Evolutionary conservation across 2,888 invertebrate genomes (phyloP), one percentile per base, ranked within the genome.

Genomic region (Dexiosoma caninum): DNA sequence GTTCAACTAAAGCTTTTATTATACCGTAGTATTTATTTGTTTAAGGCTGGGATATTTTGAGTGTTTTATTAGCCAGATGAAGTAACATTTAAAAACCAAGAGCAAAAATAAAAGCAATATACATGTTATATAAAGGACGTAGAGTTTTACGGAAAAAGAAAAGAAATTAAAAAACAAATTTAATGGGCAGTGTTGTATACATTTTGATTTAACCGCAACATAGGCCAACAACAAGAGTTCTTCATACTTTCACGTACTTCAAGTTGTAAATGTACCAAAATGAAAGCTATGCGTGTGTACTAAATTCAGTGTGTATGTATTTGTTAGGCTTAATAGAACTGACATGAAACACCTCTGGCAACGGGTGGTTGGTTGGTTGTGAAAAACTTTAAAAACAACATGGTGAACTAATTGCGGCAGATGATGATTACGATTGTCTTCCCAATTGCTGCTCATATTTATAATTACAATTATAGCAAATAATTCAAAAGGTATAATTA

Each of bases 131-230:
- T n/a, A 44, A 44, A 46, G 16, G 10, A 57, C 23, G 44, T 23
- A 42, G n/a, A 64, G n/a, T 49, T 49, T 23, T 30, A 60, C 6
- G 2, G 30, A 9, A 2, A 10, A 7, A 10, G 6, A 21, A n/a
- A 62, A 32, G 23, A n/a, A 62, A 32, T 12, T 6, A 10, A n/a
- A 19, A 23, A 57, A 60, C 21, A 14, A 53, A 53, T 5, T 27
- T 27, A 62, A 76, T 76, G 81, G 76, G 27, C 75, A 76, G 62
- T 78, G 78, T 64, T 76, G 69, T 59, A 81, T n/a, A 42, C 59
- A 70, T 81, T 78, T 81, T 71, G 78, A 66, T 78, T 78, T 74
- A 79, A 74, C 78, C 74, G 64, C 67, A 79, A 59, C 49, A 49
- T 27, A 71, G 70, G 51, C 44, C 71, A 66, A 60, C 74, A 59